Percentiles rank a stretch among this genome's conserved stretches.
These are phyloP conservation scores for Galaxias olidus DNA, from an alignment of 2,797 vertebrate genomes.

Conservation along the genomic window DNA sequence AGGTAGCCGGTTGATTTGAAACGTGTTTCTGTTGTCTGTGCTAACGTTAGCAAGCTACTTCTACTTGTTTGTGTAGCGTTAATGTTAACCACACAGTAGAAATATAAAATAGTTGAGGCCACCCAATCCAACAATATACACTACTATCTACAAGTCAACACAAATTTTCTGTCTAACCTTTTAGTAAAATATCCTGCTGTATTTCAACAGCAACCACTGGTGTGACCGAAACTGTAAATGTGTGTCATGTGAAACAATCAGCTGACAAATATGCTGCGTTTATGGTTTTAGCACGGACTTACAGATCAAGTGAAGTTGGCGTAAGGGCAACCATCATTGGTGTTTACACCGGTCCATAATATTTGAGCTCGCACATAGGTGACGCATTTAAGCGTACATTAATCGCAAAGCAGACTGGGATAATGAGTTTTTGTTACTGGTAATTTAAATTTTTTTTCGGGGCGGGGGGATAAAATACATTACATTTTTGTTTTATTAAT, in stretches of 20 bases:
- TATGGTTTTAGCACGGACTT: too few relatives aligned
- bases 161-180: not conserved
- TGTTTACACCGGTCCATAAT: too few relatives aligned
- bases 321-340: too few relatives aligned
- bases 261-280: slow-evolving; percentile 52
- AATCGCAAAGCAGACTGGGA: slow-evolving; percentile 28
- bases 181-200: not conserved
- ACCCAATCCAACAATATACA: not conserved
- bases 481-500: too few relatives aligned
- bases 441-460: slow-evolving; percentile 20
- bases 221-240: slow-evolving; percentile 22
- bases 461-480: not conserved
- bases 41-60: too few relatives aligned
- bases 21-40: too few relatives aligned
- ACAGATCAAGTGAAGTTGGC: too few relatives aligned
- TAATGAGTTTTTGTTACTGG: slow-evolving; percentile 26
- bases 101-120: too few relatives aligned
- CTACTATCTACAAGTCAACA: not conserved
- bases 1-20: too few relatives aligned
- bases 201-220: slow-evolving; percentile 3
- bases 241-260: slow-evolving; percentile 74
- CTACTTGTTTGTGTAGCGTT: slow-evolving; percentile 3
- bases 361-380: too few relatives aligned
- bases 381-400: too few relatives aligned
- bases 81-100: slow-evolving; percentile 15